Evolutionary conservation across 2,888 invertebrate genomes (phyloP).

Genomic region (Uloborus plumipes): DNA sequence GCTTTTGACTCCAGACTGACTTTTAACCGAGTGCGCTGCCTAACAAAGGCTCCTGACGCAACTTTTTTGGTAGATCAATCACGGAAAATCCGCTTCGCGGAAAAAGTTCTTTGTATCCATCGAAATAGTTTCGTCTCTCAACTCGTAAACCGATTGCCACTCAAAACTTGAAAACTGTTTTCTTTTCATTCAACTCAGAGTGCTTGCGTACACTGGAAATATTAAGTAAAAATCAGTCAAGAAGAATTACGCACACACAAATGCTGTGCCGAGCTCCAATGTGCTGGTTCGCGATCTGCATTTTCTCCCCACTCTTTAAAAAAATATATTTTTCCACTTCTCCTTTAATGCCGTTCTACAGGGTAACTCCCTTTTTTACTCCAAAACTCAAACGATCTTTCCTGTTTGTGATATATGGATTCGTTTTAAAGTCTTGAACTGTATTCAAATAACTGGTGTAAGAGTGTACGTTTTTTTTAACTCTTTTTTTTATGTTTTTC

Average conservation of each 20-base stretch:
- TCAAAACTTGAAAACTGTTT: conserved; percentile 52
- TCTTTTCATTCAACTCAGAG: conserved; percentile 26
- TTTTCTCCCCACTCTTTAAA: too few species aligned
- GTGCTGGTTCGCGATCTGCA: too few species aligned
- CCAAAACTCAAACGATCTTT: too few species aligned
- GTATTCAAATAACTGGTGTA: too few species aligned
- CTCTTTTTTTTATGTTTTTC: too few species aligned
- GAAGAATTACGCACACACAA: conserved; percentile 33
- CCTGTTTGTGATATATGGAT: too few species aligned
- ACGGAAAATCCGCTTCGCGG: conserved; percentile 43
- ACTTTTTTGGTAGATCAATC: conserved; percentile 43
- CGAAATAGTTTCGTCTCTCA: conserved; percentile 41
- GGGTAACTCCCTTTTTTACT: too few species aligned
- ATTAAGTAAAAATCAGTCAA: conserved; percentile 44
- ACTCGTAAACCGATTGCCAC: conserved; percentile 51
- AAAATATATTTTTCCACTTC: too few species aligned
- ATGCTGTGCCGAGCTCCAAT: not conserved
- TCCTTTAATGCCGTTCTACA: too few species aligned
- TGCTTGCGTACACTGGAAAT: conserved; percentile 34
- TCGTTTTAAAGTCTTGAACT: too few species aligned
- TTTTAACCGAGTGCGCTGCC: conserved; percentile 32
- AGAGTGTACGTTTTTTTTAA: too few species aligned
- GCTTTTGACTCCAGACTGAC: conserved; percentile 31
- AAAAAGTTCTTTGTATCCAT: conserved; percentile 36
- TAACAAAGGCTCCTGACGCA: conserved; percentile 20